These are phyloP conservation scores for Acanthaster planci DNA, from an alignment of 35 echinoderm and acorn worm species.

Conservation along the genomic window DNA sequence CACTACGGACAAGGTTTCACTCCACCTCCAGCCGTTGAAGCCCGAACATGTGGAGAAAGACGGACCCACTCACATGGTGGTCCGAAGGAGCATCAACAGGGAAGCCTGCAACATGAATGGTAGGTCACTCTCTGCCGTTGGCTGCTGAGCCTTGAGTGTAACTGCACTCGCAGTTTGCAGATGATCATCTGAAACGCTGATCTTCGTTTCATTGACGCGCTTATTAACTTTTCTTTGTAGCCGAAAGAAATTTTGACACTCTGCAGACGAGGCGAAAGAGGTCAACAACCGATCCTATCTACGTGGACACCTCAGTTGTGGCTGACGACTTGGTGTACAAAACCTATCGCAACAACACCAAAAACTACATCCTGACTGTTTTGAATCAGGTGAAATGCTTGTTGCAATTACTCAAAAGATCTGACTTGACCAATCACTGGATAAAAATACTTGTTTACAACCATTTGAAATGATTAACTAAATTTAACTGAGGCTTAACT, in stretches of 20 bases:
- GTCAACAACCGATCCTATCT: slow-evolving; percentile 19
- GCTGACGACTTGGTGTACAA: slow-evolving; percentile 49
- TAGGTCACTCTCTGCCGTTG: neutral
- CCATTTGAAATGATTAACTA: too few relatives aligned
- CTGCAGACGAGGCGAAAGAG: neutral
- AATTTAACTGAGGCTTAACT: too few relatives aligned
- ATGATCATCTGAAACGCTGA: too few relatives aligned
- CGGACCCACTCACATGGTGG: neutral
- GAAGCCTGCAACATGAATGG: neutral
- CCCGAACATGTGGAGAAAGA: neutral
- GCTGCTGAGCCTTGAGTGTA: too few relatives aligned
- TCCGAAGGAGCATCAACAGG: neutral
- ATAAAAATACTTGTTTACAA: too few relatives aligned
- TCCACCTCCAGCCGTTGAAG: neutral
- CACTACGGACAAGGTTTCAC: neutral
- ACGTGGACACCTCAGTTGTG: slow-evolving; percentile 48
- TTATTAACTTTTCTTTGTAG: neutral
- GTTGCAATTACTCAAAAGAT: neutral
- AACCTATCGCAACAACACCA: slow-evolving; percentile 28
- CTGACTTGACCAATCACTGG: neutral
- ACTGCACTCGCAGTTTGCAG: too few relatives aligned
- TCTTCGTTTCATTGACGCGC: too few relatives aligned
- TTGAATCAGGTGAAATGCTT: slow-evolving; percentile 38
- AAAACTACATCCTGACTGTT: slow-evolving; percentile 45
- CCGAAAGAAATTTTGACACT: neutral